phyloP scores from a whole-genome alignment of 2,113 vertebrate species.

The Sturnira hondurensis region DNA sequence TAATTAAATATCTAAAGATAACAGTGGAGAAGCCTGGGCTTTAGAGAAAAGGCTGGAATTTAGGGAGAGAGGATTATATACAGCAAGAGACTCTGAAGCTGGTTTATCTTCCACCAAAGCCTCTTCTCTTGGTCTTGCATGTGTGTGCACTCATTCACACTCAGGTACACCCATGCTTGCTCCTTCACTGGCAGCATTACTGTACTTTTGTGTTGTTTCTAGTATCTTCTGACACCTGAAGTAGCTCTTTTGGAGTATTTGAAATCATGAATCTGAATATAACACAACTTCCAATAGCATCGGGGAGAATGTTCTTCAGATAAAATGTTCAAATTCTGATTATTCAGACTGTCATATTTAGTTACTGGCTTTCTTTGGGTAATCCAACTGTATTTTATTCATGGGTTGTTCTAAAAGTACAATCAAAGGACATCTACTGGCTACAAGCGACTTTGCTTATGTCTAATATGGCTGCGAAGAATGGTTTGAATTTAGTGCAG shows the following conservation, averaged over 20 bases:
- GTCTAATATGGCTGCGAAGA: slow-evolving; percentile 74
- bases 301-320: slow-evolving; percentile 16
- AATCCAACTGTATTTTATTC: slow-evolving; percentile 76
- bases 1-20: slow-evolving; percentile 82
- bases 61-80: slow-evolving; percentile 8
- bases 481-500: slow-evolving; percentile 83
- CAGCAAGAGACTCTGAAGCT: background rate
- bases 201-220: slow-evolving; percentile 30
- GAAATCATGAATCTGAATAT: slow-evolving; percentile 48
- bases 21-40: slow-evolving; percentile 68
- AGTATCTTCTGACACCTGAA: slow-evolving; percentile 50
- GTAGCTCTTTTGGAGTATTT: slow-evolving; percentile 13
- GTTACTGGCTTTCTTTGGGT: slow-evolving; percentile 71
- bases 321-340: slow-evolving; percentile 70
- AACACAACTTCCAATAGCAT: slow-evolving; percentile 39
- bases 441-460: slow-evolving; percentile 63
- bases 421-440: slow-evolving; percentile 81
- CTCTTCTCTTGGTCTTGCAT: background rate
- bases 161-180: background rate
- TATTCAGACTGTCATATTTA: slow-evolving; percentile 75
- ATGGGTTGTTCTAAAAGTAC: slow-evolving; percentile 76
- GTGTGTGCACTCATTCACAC: background rate
- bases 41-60: slow-evolving; percentile 66
- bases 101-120: slow-evolving; percentile 14
- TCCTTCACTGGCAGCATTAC: background rate